These are phyloP conservation scores for Prinia subflava DNA, from an alignment of 2,113 vertebrate species.

Conservation along the genomic window DNA sequence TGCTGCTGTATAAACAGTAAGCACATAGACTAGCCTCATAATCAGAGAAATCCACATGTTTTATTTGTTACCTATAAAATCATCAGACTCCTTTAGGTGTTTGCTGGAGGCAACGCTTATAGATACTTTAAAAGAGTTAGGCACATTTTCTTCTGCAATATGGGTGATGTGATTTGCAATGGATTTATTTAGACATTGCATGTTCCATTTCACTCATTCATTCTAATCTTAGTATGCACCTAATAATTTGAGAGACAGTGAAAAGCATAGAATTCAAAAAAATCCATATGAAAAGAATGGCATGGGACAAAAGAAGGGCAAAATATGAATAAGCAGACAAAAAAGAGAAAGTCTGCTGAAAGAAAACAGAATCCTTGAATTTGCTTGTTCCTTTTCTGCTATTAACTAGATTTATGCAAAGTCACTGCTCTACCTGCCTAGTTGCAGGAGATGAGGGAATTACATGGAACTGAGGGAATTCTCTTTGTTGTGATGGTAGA, in stretches of 20 bases:
- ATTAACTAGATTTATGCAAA: not conserved
- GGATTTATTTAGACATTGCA: not conserved
- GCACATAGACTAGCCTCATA: not conserved
- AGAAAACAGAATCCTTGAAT: not conserved
- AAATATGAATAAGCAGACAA: not conserved
- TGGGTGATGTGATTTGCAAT: not conserved
- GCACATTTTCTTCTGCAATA: not conserved
- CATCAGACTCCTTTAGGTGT: not conserved
- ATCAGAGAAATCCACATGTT: not conserved
- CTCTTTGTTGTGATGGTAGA: not conserved
- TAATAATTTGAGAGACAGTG: not conserved
- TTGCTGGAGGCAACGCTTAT: not conserved
- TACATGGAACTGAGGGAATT: not conserved
- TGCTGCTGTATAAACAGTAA: not conserved
- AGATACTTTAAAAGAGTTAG: not conserved
- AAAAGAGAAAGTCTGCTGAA: not conserved
- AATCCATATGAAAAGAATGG: not conserved
- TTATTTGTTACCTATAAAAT: not conserved
- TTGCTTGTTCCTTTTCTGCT: not conserved
- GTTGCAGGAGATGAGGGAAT: not conserved
- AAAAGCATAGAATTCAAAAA: not conserved
- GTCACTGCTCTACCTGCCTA: not conserved
- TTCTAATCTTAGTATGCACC: not conserved
- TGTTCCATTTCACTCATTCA: not conserved
- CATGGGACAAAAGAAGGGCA: not conserved